Conservation (phyloP, 2,888 invertebrate genomes). For the Eustalomyia histrio region DNA sequence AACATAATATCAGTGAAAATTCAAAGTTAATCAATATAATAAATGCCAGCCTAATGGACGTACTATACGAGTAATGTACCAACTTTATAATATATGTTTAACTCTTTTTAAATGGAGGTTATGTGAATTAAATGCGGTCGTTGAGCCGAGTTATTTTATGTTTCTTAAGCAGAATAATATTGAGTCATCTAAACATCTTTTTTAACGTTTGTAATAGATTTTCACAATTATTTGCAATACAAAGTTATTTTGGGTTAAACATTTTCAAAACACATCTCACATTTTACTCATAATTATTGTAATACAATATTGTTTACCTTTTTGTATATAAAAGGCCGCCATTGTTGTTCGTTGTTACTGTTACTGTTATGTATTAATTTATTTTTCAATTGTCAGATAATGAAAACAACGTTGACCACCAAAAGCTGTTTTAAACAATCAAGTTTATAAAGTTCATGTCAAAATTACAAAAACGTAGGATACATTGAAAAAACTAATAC, state of each 20-base stretch:
- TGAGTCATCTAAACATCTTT: conserved; percentile 34
- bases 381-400: conserved; percentile 36
- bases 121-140: conserved; percentile 60
- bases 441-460: conserved; percentile 27
- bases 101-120: conserved; percentile 48
- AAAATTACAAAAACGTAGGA: background rate
- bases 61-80: background rate
- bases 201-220: conserved; percentile 9
- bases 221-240: conserved; percentile 13
- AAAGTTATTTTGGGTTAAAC: conserved; percentile 17
- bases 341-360: conserved; percentile 50
- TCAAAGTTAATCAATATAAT: background rate
- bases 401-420: conserved; percentile 36
- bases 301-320: conserved; percentile 41
- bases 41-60: background rate
- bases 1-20: no score
- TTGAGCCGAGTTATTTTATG: conserved; percentile 29
- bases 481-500: conserved; percentile 2
- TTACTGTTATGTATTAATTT: conserved; percentile 44
- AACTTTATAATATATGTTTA: conserved; percentile 4
- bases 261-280: conserved; percentile 31
- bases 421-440: conserved; percentile 24
- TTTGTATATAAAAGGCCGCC: conserved; percentile 45
- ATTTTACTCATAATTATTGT: background rate
- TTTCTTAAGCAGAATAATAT: conserved; percentile 21